Evolutionary conservation across 2,888 invertebrate species (phyloP), one percentile per base, ranked within the genome.

Genomic region (Pachycephus smyrnensis): DNA sequence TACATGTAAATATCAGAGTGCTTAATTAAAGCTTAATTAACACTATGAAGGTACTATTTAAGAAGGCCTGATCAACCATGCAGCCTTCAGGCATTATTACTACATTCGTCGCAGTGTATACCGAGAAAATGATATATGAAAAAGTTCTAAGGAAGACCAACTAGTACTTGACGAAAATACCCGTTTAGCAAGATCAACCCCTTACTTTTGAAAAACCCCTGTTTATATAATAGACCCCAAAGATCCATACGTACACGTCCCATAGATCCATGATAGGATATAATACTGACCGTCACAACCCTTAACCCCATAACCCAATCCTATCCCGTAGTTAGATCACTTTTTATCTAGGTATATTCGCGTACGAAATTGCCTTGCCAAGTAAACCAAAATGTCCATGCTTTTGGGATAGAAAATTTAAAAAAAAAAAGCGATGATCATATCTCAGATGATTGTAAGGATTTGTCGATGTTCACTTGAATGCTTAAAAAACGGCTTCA

Each of bases 21-120:
- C 75, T 75, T 77, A 40, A 75, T 77, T 75, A 77, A 77, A 77
- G 69, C 30, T 69, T 31, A 69, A 71, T 71, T 71, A 71, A 33
- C 12, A 15, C 71, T 55, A 23, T 71, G 32, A 32, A 71, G 31
- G 31, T 71, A 31, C 12, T 71, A 69, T 76, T 84, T 79, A 84
- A 85, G 87, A 87, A 85, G 86, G 86, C 86, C 89, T 89, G 89
- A 88, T 89, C 85, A 80, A 87, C 89, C 89, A 89, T 89, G 89
- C 89, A 89, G 89, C 88, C 87, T 89, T 89, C 89, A 88, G 89
- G 88, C 81, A 77, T 80, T 55, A 55, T 23, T 55, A 55, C 23
- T 81, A 31, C 40, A 76, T 77, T 35, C 75, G 76, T 68, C 79
- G 74, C 80, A 76, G 75, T 76, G 73, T 76, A 71, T 79, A 71